Conservation (phyloP, 2,888 invertebrate genomes). For the Masnerella sp. region DNA sequence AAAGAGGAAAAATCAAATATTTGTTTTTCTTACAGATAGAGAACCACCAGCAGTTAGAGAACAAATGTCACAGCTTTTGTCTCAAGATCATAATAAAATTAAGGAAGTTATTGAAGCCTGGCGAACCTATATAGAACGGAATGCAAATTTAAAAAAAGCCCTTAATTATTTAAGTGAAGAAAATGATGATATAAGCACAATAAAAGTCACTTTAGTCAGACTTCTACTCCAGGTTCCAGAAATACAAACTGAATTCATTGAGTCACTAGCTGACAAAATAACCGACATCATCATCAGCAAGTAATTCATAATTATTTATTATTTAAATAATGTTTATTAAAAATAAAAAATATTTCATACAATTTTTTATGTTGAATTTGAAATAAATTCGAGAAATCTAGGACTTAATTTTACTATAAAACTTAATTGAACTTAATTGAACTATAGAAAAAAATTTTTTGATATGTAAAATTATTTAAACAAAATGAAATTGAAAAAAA, state of each 20-base stretch:
- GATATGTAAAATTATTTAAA: no score
- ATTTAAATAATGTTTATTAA: slow-evolving; percentile 6
- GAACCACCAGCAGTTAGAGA: slow-evolving; percentile 62
- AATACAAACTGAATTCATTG: slow-evolving; percentile 68
- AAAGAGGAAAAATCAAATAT: not conserved
- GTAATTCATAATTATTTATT: slow-evolving; percentile 23
- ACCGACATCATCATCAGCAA: slow-evolving; percentile 66
- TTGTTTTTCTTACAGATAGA: slow-evolving; percentile 51
- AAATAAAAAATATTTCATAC: no score
- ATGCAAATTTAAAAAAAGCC: slow-evolving; percentile 68
- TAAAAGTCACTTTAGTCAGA: slow-evolving; percentile 67
- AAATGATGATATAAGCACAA: slow-evolving; percentile 51
- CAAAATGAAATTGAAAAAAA: no score
- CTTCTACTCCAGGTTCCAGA: slow-evolving; percentile 70
- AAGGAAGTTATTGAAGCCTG: slow-evolving; percentile 66
- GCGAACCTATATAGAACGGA: slow-evolving; percentile 66
- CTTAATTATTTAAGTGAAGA: slow-evolving; percentile 66
- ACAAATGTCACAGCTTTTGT: slow-evolving; percentile 66
- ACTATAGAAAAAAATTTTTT: no score
- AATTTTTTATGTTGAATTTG: no score
- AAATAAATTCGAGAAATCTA: no score
- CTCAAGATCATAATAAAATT: slow-evolving; percentile 47
- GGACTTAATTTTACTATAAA: no score
- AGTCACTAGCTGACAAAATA: slow-evolving; percentile 67
- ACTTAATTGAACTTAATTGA: no score